Evolutionary conservation across 2,797 vertebrate genomes (phyloP).

Genomic region (Lepus oiostolus): DNA sequence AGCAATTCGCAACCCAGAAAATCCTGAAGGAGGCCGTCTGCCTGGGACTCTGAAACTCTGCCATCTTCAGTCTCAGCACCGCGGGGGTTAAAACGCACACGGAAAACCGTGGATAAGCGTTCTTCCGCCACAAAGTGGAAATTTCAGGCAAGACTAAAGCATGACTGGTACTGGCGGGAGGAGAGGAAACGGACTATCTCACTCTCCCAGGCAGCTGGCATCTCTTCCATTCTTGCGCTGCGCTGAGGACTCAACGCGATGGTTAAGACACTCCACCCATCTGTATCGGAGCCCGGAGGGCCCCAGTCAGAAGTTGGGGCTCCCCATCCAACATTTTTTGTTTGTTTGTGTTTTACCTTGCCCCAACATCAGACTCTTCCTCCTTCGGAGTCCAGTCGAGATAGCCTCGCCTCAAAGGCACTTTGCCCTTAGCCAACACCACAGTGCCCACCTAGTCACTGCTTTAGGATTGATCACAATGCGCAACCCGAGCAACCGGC

Average conservation of each 20-base stretch:
- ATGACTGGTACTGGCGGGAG: not conserved
- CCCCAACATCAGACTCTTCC: not conserved
- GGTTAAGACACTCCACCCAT: not conserved
- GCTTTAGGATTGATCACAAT: not conserved
- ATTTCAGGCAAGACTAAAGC: not conserved
- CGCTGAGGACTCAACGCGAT: not conserved
- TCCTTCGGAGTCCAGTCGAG: not conserved
- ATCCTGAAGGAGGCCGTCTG: not conserved
- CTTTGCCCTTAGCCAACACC: not conserved
- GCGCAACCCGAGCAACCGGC: not conserved
- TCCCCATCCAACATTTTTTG: not conserved
- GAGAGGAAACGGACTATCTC: not conserved
- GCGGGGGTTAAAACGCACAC: not conserved
- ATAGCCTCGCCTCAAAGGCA: not conserved
- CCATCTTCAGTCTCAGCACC: constrained; percentile 8
- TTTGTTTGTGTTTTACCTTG: not conserved
- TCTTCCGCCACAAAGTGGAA: constrained; percentile 1
- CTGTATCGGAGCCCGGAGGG: not conserved
- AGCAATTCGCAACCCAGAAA: not conserved
- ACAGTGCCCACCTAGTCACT: not conserved
- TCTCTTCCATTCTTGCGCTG: constrained; percentile 51
- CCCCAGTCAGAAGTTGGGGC: not conserved
- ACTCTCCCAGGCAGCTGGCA: not conserved
- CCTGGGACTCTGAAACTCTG: not conserved
- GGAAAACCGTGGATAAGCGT: constrained; percentile 18